These are phyloP conservation scores for Poliocrania exsul DNA, from an alignment of 2,797 vertebrate genomes.

Conservation along the genomic window DNA sequence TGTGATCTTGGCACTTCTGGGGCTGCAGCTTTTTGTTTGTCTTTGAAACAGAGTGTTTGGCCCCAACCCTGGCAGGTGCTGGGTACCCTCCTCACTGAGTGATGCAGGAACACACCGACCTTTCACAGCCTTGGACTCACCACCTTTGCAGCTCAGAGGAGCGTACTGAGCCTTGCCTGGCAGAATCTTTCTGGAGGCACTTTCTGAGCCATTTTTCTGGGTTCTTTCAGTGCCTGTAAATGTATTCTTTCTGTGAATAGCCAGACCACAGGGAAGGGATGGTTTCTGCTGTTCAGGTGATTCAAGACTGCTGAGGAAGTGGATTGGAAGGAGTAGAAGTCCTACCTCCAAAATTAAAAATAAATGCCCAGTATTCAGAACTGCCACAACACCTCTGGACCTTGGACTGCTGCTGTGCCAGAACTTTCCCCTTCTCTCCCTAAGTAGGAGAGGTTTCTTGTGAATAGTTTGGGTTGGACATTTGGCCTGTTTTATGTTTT, in stretches of 20 bases:
- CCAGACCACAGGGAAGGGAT: neutral
- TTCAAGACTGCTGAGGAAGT: neutral
- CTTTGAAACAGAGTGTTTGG: neutral
- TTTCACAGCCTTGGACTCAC: neutral
- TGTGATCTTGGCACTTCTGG: neutral
- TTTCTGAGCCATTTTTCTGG: neutral
- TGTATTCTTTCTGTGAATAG: neutral
- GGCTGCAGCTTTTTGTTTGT: neutral
- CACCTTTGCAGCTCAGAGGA: accelerated
- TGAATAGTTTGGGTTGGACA: neutral
- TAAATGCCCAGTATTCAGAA: neutral
- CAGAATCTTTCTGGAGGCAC: neutral
- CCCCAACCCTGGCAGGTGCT: neutral
- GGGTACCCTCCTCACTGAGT: neutral
- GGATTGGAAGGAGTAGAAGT: neutral
- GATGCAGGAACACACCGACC: neutral
- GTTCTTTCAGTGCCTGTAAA: neutral
- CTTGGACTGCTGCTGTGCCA: neutral
- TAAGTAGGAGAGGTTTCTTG: neutral
- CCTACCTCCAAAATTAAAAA: neutral
- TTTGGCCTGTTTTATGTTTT: neutral
- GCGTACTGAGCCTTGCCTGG: neutral
- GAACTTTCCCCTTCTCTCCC: too few species aligned
- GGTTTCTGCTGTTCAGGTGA: neutral
- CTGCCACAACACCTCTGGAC: neutral